A percentile compares a stretch with the other conserved stretches of the same genome.
phyloP scores from a whole-genome alignment of 2,113 vertebrate genomes.

The Miniopterus natalensis region DNA sequence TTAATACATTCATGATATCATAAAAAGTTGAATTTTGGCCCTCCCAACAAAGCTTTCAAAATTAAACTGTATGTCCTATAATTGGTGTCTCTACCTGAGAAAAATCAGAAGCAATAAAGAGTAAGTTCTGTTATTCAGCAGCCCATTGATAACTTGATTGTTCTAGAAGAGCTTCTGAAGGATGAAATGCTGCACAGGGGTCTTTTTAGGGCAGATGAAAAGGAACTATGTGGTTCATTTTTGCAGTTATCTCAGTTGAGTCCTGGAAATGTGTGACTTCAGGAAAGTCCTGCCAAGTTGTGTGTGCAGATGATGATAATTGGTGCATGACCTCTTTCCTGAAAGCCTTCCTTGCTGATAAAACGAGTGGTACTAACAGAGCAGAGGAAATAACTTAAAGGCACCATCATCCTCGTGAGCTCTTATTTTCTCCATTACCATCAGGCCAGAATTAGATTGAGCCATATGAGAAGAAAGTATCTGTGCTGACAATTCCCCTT shows the following conservation, averaged over 20 bases:
- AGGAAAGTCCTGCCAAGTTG: background rate
- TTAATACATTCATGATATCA: background rate
- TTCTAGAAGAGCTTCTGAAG: background rate
- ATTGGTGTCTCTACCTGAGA: background rate
- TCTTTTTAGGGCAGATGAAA: background rate
- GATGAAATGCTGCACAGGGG: background rate
- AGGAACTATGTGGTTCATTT: background rate
- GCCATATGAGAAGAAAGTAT: background rate
- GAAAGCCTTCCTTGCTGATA: slow-evolving; percentile 54
- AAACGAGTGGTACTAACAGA: background rate
- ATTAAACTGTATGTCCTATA: background rate
- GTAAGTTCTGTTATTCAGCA: background rate
- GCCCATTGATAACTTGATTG: background rate
- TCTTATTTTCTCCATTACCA: background rate
- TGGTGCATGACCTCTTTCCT: slow-evolving; percentile 20
- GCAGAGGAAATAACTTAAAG: slow-evolving; percentile 44
- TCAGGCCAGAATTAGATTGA: background rate
- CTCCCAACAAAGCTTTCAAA: background rate
- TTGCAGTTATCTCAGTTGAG: slow-evolving; percentile 14
- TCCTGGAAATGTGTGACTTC: slow-evolving; percentile 49
- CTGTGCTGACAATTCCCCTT: background rate
- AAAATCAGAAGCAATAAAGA: slow-evolving; percentile 20
- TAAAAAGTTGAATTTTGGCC: slow-evolving; percentile 3
- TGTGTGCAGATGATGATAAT: slow-evolving; percentile 25
- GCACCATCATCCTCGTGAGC: background rate